Conservation (phyloP, 2,797 vertebrate genomes). For the Xenentodon cancila region DNA sequence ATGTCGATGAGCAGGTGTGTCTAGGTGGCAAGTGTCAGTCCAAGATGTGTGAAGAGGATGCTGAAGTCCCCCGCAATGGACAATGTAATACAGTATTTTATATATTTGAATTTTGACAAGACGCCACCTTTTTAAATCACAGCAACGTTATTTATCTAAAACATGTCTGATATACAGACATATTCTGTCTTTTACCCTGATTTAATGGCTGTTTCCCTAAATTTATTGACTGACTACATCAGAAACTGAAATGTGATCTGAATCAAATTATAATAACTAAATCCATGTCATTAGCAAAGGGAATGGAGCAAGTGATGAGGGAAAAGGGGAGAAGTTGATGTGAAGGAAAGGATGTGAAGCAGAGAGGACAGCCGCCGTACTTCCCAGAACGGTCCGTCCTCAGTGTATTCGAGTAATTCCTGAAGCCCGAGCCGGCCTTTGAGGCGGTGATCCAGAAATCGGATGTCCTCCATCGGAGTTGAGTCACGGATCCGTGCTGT, state of each 20-base stretch:
- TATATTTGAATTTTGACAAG: conserved; percentile 11
- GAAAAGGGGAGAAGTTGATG: not conserved
- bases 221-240: conserved; percentile 4
- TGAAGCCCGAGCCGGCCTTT: not conserved
- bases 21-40: too few relatives aligned
- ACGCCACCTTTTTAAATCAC: conserved; percentile 19
- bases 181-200: too few relatives aligned
- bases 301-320: not conserved
- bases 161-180: too few relatives aligned
- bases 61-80: too few relatives aligned
- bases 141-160: not conserved
- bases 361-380: not conserved
- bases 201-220: not conserved
- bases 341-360: not conserved
- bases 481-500: not conserved
- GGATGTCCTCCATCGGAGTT: not conserved
- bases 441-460: conserved; percentile 1
- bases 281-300: not conserved
- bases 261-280: not conserved
- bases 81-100: too few relatives aligned
- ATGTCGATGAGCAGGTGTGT: too few relatives aligned
- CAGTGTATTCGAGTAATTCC: not conserved
- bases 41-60: too few relatives aligned
- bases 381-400: not conserved
- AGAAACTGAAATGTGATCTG: conserved; percentile 7